These are phyloP conservation scores for Zosterops japonicus DNA, from an alignment of 2,113 vertebrate genomes.

Conservation along the genomic window DNA sequence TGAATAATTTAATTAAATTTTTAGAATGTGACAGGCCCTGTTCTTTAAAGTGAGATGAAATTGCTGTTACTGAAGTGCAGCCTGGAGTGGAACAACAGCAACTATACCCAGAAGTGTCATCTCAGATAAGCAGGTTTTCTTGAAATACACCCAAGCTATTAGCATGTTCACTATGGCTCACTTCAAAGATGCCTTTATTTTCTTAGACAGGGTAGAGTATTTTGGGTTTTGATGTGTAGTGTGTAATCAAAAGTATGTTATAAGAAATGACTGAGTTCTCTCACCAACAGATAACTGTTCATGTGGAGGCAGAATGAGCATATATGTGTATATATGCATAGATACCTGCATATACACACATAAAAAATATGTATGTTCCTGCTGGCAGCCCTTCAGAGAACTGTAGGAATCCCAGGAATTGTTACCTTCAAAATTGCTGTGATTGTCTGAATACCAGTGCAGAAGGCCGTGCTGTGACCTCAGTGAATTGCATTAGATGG, in stretches of 20 bases:
- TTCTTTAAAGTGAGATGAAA: background rate
- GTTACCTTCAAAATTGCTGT: background rate
- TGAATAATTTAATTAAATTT: background rate
- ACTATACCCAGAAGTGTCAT: background rate
- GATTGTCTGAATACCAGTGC: background rate
- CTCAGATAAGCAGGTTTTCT: background rate
- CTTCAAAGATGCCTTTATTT: background rate
- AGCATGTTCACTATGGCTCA: background rate
- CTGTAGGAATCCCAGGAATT: background rate
- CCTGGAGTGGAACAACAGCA: background rate
- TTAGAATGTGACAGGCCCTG: background rate
- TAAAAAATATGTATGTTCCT: background rate
- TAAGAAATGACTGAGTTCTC: background rate
- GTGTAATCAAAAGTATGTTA: background rate
- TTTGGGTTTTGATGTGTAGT: background rate
- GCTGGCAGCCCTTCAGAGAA: background rate
- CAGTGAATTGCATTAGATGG: slow-evolving; percentile 12
- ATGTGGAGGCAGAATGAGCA: background rate
- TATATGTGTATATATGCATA: too few species aligned
- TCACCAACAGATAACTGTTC: background rate
- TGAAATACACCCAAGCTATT: background rate
- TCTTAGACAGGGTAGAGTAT: rapidly evolving
- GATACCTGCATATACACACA: background rate
- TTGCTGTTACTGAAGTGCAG: background rate
- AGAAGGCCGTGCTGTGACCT: background rate